Evolutionary conservation across 2,113 vertebrate genomes (phyloP).

Genomic region (Ailuropoda melanoleuca): DNA sequence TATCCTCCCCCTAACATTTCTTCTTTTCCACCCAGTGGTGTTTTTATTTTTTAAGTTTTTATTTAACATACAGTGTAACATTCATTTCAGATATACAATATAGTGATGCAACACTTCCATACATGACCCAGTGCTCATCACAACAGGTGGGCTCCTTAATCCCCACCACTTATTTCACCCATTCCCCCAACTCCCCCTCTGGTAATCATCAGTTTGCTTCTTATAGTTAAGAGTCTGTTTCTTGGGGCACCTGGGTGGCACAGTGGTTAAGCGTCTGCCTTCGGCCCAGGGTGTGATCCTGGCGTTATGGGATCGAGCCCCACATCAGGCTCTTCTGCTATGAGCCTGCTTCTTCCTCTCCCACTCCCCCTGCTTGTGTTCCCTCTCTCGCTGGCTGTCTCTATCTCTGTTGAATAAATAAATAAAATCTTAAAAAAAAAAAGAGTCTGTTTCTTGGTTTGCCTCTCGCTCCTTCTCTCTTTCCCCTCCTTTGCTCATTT

Average conservation of each 20-base stretch:
- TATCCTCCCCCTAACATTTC: neutral
- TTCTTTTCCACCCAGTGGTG: neutral
- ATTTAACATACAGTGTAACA: neutral
- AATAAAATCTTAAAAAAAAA: too few relatives aligned
- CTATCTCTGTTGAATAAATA: too few relatives aligned
- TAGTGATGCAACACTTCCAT: neutral
- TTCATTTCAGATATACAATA: neutral
- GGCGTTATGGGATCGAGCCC: too few relatives aligned
- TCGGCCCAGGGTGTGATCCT: too few relatives aligned
- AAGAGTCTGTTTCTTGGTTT: neutral
- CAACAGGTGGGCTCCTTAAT: neutral
- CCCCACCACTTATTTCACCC: neutral
- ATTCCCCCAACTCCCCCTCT: neutral
- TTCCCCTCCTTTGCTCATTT: neutral
- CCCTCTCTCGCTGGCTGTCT: too few relatives aligned
- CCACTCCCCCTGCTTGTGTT: too few relatives aligned
- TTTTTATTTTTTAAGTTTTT: neutral
- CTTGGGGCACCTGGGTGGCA: too few relatives aligned
- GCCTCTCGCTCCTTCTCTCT: neutral
- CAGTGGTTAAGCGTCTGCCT: too few relatives aligned
- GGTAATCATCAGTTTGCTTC: neutral
- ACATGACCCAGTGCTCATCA: neutral
- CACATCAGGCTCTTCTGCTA: too few relatives aligned
- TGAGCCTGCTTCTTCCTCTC: too few relatives aligned
- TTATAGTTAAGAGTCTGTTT: neutral